Conservation (phyloP, 2,888 invertebrate species). For the Hecatera dysodea region DNA sequence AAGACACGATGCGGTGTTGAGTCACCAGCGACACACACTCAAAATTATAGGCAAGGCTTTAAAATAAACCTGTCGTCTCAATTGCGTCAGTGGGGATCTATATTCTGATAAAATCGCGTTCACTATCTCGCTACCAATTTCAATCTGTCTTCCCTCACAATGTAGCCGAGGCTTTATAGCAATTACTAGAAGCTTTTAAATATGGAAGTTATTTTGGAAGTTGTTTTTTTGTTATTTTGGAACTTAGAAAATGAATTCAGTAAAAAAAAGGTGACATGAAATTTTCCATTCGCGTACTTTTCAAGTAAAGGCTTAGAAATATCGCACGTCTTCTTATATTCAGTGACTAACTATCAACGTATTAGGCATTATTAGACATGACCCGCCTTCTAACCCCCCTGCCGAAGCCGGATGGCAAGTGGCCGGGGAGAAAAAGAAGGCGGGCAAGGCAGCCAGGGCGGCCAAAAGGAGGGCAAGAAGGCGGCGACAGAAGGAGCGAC, state of each 20-base stretch:
- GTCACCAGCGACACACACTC: no score
- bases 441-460: no score
- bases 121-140: neutral
- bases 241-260: neutral
- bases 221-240: neutral
- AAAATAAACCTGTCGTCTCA: no score
- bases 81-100: no score
- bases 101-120: neutral
- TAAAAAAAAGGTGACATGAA: neutral
- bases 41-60: no score
- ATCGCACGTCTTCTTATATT: constrained; percentile 4
- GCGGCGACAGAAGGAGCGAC: no score
- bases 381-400: no score
- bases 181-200: constrained; percentile 1
- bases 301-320: constrained; percentile 1
- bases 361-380: neutral
- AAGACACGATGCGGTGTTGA: no score
- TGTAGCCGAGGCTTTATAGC: neutral
- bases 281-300: neutral
- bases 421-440: no score
- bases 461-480: no score
- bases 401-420: no score
- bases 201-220: neutral
- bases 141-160: neutral
- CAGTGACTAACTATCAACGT: neutral